A percentile compares a stretch with the other conserved stretches of the same genome.
Evolutionary conservation across 2,113 vertebrate species (phyloP).

Genomic region (Misgurnus anguillicaudatus): DNA sequence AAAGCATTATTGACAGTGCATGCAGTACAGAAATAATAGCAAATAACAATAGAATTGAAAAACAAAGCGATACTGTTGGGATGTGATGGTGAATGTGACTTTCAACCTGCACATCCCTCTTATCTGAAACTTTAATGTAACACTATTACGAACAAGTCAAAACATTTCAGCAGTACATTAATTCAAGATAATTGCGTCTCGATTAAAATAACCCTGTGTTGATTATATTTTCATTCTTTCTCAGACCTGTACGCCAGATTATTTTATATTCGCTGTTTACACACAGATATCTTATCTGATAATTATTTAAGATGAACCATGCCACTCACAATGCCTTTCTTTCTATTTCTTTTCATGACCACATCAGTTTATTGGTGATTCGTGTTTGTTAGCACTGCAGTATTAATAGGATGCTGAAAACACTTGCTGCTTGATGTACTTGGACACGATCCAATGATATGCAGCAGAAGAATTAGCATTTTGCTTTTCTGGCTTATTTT

Average conservation of each 20-base stretch:
- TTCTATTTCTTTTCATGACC: neutral
- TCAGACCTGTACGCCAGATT: neutral
- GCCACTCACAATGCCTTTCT: neutral
- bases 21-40: no score
- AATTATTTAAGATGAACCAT: neutral
- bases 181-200: neutral
- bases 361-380: neutral
- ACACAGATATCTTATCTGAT: neutral
- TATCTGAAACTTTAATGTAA: neutral
- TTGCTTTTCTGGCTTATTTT: slow-evolving; percentile 49
- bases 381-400: slow-evolving; percentile 38
- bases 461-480: slow-evolving; percentile 50
- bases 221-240: neutral
- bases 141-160: neutral
- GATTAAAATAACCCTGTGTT: neutral
- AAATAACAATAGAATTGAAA: no score
- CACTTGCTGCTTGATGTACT: slow-evolving; percentile 32
- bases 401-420: slow-evolving; percentile 34
- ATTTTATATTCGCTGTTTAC: neutral
- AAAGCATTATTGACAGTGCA: no score
- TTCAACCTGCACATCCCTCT: no score
- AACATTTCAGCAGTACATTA: neutral
- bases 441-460: slow-evolving; percentile 49
- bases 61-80: no score
- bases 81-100: no score